Evolutionary conservation across 30 jellyfish, hydroid and myxozoan species (phyloP), one percentile per base, ranked within the genome.

Genomic region (Hydractinia symbiolongicarpus): DNA sequence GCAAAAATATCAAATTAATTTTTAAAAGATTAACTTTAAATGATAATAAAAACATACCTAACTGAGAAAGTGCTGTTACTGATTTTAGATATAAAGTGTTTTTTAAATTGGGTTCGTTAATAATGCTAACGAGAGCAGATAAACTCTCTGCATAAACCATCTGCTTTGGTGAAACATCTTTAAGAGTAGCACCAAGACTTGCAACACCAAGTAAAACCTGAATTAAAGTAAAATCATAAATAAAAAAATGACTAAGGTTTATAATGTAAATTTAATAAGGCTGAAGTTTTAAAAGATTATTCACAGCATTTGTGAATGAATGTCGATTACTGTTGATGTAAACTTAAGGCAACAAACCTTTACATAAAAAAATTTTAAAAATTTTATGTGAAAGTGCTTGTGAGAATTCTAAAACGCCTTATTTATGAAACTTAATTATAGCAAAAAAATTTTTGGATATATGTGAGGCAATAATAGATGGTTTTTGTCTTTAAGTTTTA

Each of bases 121-220:
- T 79, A 1, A 79, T 15, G 44, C 87, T 79, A 40, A 79, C 87
- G 44, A 79, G 83, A 30, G 61, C 87, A 5, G 87, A 79, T 9
- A 79, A 56, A 66, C 84, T 20, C 67, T 79, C 87, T 5, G 87
- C 73, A 67, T 57, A 79, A 50, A 79, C 51, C 40, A 79, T 10
- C 67, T 60, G 62, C 66, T 79, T 79, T 79, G 87, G 85, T 8
- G 87, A 79, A 51, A 58, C 20, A 61, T 67, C 84, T 58, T 79
- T 62, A 8, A 79, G 50, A 13, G 52, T 64, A 49, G 71, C 87
- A 61, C 87, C 87, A 66, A 30, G 83, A 14, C 81, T 79, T 30
- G 87, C 67, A 9, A 79, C 73, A 50, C 87, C 87, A 60, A 79
- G 71, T 53, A 79, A 61, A 66, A 79, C 87, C 87, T 79, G 51